Percentiles rank a stretch among this genome's conserved stretches.
Evolutionary conservation across 1,140 invertebrate species (phyloP).

Genomic region (Rhyzopertha dominica): DNA sequence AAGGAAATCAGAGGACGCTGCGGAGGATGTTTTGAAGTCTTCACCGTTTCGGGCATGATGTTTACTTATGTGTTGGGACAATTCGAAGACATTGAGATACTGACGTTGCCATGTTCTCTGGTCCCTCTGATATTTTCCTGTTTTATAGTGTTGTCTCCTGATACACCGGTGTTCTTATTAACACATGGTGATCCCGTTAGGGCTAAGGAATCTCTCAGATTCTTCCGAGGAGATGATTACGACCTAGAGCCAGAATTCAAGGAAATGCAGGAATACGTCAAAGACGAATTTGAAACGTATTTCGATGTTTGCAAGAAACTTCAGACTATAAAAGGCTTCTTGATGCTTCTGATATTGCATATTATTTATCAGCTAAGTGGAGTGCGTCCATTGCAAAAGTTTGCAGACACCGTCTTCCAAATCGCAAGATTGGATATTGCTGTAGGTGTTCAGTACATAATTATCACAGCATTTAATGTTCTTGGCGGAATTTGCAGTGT

Average conservation of each 20-base stretch:
- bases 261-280: constrained; percentile 43
- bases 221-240: constrained; percentile 61
- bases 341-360: too few relatives aligned
- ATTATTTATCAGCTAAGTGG: too few relatives aligned
- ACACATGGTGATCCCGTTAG: constrained; percentile 53
- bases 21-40: constrained; percentile 61
- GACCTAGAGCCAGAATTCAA: constrained; percentile 57
- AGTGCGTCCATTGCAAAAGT: too few relatives aligned
- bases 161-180: constrained; percentile 54
- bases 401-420: too few relatives aligned
- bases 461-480: too few relatives aligned
- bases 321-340: too few relatives aligned
- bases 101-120: constrained; percentile 54
- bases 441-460: too few relatives aligned
- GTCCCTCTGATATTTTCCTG: constrained; percentile 55
- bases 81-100: constrained; percentile 40
- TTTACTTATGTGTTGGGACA: constrained; percentile 52
- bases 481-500: too few relatives aligned
- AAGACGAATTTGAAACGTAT: constrained; percentile 41
- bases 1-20: constrained; percentile 61
- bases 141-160: constrained; percentile 60
- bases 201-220: constrained; percentile 58
- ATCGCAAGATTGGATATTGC: too few relatives aligned
- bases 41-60: constrained; percentile 59
- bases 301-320: too few relatives aligned